A percentile compares a stretch with the other conserved stretches of the same genome.
phyloP scores from a whole-genome alignment of 92 coral and sea anemone species.

The Epizoanthus stellaris region DNA sequence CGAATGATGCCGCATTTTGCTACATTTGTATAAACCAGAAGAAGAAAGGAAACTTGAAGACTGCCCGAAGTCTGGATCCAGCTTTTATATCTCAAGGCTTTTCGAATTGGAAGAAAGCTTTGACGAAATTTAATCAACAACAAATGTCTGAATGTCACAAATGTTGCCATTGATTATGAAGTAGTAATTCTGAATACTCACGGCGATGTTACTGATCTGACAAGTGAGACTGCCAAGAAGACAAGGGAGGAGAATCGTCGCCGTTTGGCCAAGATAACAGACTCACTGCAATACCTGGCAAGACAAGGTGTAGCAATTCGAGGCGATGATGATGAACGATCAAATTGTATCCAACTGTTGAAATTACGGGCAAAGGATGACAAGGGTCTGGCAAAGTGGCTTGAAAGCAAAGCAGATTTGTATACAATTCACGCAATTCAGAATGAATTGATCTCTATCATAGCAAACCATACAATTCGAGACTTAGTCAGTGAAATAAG shows the following conservation, averaged over 20 bases:
- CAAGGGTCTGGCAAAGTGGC: conserved; percentile 5
- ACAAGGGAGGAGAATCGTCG: conserved; percentile 52
- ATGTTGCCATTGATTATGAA: conserved; percentile 42
- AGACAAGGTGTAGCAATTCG: conserved; percentile 4
- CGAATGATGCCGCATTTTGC: conserved; percentile 24
- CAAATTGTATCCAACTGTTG: conserved; percentile 51
- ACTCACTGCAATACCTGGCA: conserved; percentile 18
- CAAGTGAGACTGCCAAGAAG: conserved; percentile 43
- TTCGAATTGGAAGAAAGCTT: conserved; percentile 63
- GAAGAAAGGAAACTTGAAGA: conserved; percentile 46
- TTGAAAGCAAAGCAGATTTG: conserved; percentile 8
- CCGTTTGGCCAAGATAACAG: conserved; percentile 46
- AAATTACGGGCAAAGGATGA: conserved; percentile 42
- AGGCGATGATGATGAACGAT: background rate
- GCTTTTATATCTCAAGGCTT: conserved; percentile 58
- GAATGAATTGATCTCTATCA: conserved; percentile 38
- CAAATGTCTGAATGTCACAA: conserved; percentile 58
- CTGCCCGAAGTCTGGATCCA: conserved; percentile 46
- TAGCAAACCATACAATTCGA: conserved; percentile 35
- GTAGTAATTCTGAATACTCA: conserved; percentile 47
- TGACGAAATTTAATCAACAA: conserved; percentile 45
- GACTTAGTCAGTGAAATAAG: background rate
- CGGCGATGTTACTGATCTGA: conserved; percentile 52
- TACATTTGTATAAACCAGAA: conserved; percentile 44
- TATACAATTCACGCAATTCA: conserved; percentile 44